A percentile compares a stretch with the other conserved stretches of the same genome.
phyloP scores from a whole-genome alignment of 2,113 vertebrate species.

The Sialia sialis region DNA sequence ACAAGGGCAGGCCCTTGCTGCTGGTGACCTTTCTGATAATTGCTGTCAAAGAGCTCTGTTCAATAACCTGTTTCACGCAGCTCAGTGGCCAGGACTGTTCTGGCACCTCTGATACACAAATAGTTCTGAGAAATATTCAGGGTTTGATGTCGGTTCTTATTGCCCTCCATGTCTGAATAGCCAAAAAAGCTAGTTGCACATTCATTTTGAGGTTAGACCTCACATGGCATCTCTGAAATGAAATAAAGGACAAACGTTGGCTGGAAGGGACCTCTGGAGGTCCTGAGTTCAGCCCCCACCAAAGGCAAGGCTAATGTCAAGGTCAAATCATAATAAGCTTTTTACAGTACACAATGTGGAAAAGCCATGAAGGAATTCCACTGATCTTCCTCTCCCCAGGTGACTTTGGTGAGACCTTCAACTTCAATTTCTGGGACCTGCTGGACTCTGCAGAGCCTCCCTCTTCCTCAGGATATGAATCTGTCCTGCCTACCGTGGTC shows the following conservation, averaged over 20 bases:
- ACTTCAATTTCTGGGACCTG: not conserved
- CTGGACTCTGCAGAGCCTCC: not conserved
- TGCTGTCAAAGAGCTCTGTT: not conserved
- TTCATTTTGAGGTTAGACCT: not conserved
- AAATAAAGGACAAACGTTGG: rapidly evolving
- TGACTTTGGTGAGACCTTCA: not conserved
- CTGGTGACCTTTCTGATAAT: not conserved
- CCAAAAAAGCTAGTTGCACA: not conserved
- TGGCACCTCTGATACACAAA: not conserved
- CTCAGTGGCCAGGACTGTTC: not conserved
- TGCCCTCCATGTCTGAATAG: not conserved
- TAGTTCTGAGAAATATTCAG: not conserved
- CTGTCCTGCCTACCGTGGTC: not conserved
- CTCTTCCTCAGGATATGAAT: not conserved
- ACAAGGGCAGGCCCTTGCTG: not conserved
- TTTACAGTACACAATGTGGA: not conserved
- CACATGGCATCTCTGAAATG: not conserved
- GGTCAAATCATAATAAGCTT: not conserved
- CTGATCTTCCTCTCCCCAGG: not conserved
- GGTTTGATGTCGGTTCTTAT: not conserved
- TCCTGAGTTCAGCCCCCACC: not conserved
- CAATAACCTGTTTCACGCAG: not conserved
- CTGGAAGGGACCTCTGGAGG: not conserved
- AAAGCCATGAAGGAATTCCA: not conserved
- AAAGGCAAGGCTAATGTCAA: not conserved